Base-by-base conservation (phyloP, 2,113 vertebrate species). In the Rhinogobius similis region DNA sequence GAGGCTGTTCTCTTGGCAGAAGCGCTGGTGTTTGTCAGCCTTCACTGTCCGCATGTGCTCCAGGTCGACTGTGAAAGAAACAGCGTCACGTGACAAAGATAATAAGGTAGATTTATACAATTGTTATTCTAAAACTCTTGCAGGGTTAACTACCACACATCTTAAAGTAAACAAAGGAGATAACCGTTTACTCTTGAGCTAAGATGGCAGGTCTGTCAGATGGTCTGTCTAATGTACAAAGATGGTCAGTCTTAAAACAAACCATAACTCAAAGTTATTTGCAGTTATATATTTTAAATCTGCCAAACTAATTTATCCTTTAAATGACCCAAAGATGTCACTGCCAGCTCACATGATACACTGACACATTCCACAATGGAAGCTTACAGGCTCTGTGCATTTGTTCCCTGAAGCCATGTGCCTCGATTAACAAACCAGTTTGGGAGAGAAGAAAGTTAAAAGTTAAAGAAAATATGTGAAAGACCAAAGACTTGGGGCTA, bases 41-140 rank as follows among this genome's bases (percentile, higher is more conserved):
- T 99, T 99, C 84, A 99, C 97, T 59, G 95, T 96, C 85, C 96
- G 93, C 94, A 98, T 95, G 76, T 99, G 97, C 88, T 99, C 98
- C 94, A 99, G 90, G 92, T 99, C 97, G 91, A 98, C 98, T 99
- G 89, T 62, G 77, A 74, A 91, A 29, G 65, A 81, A 88, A 90
- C 69, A 92, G 72, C 1, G 80, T 44, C 64, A 78, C 78, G 74
- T 63, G 70, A 90, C 50, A 82, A 79, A 76, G 68, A 74, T 41
- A 68, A 83, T 80, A 64, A 41, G 67, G 76, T 36, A 68, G 68
- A 84, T 84, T 82, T 78, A 84, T 69, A 29, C 2, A 10, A 41
- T 75, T 65, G 80, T 73, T 82, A 72, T 27, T 67, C 64, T 46
- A 78, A 72, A 61, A 63, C 76, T 75, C 76, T 73, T 1, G 6